A percentile compares a stretch with the other conserved stretches of the same genome.
These are phyloP conservation scores for Temnothorax longispinosus DNA, from an alignment of 1,140 invertebrate species.

Conservation along the genomic window DNA sequence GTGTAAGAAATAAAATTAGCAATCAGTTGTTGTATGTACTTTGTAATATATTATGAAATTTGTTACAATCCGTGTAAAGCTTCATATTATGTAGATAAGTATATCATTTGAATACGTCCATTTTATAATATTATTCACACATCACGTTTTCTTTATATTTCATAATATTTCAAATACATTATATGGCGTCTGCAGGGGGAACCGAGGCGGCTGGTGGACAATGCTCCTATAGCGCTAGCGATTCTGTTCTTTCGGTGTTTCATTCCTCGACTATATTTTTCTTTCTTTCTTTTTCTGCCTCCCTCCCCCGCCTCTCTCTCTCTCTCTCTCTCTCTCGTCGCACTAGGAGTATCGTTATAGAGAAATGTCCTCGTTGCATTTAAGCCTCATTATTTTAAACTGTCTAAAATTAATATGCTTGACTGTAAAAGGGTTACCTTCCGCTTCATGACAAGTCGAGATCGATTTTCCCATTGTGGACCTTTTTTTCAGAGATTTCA, in stretches of 20 bases:
- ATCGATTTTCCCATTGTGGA: background rate
- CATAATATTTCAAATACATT: background rate
- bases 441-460: too few relatives aligned
- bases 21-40: background rate
- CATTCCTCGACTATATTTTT: conserved; percentile 18
- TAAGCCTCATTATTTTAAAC: background rate
- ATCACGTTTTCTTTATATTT: background rate
- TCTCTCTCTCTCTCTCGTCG: background rate
- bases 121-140: background rate
- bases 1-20: conserved; percentile 6
- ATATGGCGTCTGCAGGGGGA: conserved; percentile 63
- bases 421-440: background rate
- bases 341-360: background rate
- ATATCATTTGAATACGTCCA: background rate
- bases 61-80: background rate
- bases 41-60: background rate
- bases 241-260: conserved; percentile 57
- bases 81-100: background rate
- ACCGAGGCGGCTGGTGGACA: conserved; percentile 77
- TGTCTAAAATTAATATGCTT: background rate
- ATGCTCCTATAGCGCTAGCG: conserved; percentile 71
- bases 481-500: background rate
- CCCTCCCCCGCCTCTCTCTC: background rate
- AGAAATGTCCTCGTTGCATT: background rate
- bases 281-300: background rate